Evolutionary conservation across 2,888 invertebrate genomes (phyloP).

Genomic region (Quadroppia sp.): DNA sequence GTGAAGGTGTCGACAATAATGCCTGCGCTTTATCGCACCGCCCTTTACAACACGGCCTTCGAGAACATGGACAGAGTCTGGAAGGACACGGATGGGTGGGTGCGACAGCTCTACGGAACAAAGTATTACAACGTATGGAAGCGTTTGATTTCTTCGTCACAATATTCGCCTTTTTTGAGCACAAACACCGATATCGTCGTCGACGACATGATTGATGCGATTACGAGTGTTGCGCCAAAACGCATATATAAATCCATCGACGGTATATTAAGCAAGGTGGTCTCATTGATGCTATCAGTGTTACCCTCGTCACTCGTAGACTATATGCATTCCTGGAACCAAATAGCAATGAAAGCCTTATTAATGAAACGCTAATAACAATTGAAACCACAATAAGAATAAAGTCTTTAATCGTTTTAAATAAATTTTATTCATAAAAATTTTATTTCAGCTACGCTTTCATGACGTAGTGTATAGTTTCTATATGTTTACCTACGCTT

Average conservation of each 20-base stretch:
- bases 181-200: constrained; percentile 26
- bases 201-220: constrained; percentile 31
- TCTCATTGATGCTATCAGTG: too few relatives aligned
- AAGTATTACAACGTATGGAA: neutral
- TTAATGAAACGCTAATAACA: too few relatives aligned
- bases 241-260: constrained; percentile 23
- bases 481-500: too few relatives aligned
- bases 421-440: too few relatives aligned
- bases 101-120: constrained; percentile 34
- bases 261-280: neutral
- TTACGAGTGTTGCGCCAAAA: neutral
- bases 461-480: too few relatives aligned
- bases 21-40: constrained; percentile 50
- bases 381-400: too few relatives aligned
- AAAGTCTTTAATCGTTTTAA: too few relatives aligned
- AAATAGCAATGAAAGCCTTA: too few relatives aligned
- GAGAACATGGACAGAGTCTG: constrained; percentile 5
- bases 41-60: neutral
- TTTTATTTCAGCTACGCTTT: too few relatives aligned
- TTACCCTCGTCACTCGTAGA: too few relatives aligned
- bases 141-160: neutral
- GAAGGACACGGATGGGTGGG: constrained; percentile 3
- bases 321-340: too few relatives aligned
- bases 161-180: too few relatives aligned
- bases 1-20: constrained; percentile 51